Evolutionary conservation across 2,888 invertebrate genomes (phyloP).

Genomic region (Dynastes hyllus): DNA sequence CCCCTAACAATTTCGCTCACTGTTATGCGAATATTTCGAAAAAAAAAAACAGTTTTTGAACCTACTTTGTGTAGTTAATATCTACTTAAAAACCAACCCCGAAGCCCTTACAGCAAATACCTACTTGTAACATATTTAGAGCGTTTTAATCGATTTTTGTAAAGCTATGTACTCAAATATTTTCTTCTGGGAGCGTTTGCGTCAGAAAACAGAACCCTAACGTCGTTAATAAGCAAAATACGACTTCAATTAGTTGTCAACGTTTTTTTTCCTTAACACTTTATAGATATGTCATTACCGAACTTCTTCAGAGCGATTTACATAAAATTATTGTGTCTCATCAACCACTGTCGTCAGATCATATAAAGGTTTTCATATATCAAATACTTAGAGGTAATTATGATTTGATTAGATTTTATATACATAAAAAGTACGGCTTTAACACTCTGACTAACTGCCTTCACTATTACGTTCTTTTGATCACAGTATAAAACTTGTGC

Average conservation of each 20-base stretch:
- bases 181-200: background rate
- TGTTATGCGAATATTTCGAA: background rate
- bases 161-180: background rate
- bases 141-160: background rate
- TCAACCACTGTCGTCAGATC: conserved; percentile 98
- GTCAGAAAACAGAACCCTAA: background rate
- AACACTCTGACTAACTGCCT: background rate
- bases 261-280: conserved; percentile 56
- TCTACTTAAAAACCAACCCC: background rate
- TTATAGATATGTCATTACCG: conserved; percentile 98
- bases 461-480: background rate
- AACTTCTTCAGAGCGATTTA: conserved; percentile 99
- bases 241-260: too few species aligned
- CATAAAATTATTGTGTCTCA: conserved; percentile 99
- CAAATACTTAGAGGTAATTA: conserved; percentile 97
- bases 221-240: too few species aligned
- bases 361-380: conserved; percentile 99
- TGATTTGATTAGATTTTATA: too few species aligned
- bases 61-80: background rate
- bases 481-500: too few species aligned
- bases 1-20: background rate
- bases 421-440: too few species aligned
- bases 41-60: background rate
- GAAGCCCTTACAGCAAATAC: too few species aligned
- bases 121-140: too few species aligned